A percentile compares a stretch with the other conserved stretches of the same genome.
These are phyloP conservation scores for Sycophaga agraensis DNA, from an alignment of 1,140 invertebrate genomes.

Conservation along the genomic window DNA sequence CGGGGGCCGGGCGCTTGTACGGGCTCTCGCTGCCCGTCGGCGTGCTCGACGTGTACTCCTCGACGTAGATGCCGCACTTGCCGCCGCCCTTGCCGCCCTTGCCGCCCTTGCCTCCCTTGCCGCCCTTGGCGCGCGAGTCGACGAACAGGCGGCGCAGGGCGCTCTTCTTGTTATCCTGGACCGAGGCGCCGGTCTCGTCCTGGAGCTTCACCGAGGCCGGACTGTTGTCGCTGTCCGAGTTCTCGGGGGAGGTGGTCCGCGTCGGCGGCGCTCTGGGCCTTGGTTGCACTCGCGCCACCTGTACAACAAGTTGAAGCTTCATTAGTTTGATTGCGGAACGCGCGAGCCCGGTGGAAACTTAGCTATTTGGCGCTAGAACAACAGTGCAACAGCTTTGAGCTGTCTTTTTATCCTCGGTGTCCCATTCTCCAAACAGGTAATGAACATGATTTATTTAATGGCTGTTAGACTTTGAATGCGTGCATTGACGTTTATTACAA, in stretches of 20 bases:
- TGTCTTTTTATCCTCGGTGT: constrained; percentile 6
- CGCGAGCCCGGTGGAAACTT: too few relatives aligned
- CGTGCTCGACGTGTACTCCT: constrained; percentile 50
- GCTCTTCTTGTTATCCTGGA: constrained; percentile 72
- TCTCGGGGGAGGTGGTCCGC: constrained; percentile 44
- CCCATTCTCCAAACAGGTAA: neutral
- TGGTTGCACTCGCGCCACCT: constrained; percentile 47
- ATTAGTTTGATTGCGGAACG: neutral
- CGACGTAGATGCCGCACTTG: constrained; percentile 57
- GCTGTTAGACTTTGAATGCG: too few relatives aligned
- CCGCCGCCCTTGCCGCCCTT: constrained; percentile 65
- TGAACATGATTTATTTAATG: constrained; percentile 5
- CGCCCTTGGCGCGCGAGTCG: constrained; percentile 59
- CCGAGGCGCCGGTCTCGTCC: constrained; percentile 59
- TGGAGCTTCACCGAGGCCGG: constrained; percentile 58
- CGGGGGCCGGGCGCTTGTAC: constrained; percentile 51
- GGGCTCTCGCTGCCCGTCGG: constrained; percentile 53
- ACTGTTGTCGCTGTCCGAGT: constrained; percentile 53
- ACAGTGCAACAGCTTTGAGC: too few relatives aligned
- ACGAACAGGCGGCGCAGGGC: constrained; percentile 69
- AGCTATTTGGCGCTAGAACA: neutral
- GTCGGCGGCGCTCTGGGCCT: constrained; percentile 46
- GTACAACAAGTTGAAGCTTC: neutral
- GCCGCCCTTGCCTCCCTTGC: constrained; percentile 63
- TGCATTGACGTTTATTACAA: too few relatives aligned